Conservation (phyloP, 2,888 invertebrate species). For the Ectropis crepuscularia region DNA sequence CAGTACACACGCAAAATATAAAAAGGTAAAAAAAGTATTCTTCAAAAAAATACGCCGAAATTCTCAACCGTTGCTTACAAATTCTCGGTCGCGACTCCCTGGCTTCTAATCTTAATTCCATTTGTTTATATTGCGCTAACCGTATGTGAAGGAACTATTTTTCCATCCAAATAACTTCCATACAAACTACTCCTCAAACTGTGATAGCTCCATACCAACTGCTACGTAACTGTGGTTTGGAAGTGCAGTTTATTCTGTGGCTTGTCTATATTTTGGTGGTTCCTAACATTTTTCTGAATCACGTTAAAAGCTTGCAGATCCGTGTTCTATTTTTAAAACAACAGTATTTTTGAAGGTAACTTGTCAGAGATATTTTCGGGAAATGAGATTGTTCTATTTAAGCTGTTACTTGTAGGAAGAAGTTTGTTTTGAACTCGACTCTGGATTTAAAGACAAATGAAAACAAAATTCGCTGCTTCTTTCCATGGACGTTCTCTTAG, state of each 20-base stretch:
- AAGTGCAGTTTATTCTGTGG: neutral
- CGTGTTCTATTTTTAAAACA: constrained; percentile 21
- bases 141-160: constrained; percentile 8
- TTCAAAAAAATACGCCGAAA: neutral
- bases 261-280: constrained; percentile 5
- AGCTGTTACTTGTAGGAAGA: neutral
- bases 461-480: too few species aligned
- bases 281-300: constrained; percentile 27
- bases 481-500: too few species aligned
- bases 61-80: constrained; percentile 1
- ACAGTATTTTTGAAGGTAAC: constrained; percentile 12
- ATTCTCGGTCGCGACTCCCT: constrained; percentile 11
- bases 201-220: neutral
- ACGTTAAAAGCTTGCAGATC: constrained; percentile 21
- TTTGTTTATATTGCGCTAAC: constrained; percentile 31
- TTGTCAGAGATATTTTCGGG: constrained; percentile 6
- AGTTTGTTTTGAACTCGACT: neutral
- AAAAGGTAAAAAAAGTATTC: neutral
- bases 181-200: constrained; percentile 1
- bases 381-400: neutral
- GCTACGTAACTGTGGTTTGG: neutral
- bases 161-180: neutral
- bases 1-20: too few species aligned
- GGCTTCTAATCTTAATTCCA: constrained; percentile 20
- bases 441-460: too few species aligned